These are phyloP conservation scores for Mystacides longicornis DNA, from an alignment of 2,888 invertebrate species.

Conservation along the genomic window DNA sequence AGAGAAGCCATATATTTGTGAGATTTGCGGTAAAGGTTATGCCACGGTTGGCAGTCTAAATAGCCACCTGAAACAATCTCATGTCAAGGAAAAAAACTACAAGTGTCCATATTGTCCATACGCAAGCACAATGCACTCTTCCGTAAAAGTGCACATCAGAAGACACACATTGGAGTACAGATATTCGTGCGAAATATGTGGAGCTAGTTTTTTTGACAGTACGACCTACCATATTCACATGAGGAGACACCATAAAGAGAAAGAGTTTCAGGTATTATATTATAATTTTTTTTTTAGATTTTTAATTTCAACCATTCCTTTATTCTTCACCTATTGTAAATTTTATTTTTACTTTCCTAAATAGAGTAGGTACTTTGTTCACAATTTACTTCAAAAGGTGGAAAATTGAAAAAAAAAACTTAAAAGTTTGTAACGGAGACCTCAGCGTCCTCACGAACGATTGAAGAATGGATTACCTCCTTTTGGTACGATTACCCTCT, in stretches of 20 bases:
- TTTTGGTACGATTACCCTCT: too few species aligned
- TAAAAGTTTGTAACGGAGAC: too few species aligned
- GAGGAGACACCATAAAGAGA: neutral
- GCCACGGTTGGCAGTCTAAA: neutral
- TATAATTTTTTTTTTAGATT: too few species aligned
- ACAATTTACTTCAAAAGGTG: too few species aligned
- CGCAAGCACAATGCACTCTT: slow-evolving; percentile 1
- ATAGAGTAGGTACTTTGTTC: too few species aligned
- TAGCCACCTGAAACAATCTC: neutral
- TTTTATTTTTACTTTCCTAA: too few species aligned
- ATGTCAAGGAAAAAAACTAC: neutral
- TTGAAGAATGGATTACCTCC: too few species aligned
- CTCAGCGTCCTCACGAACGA: too few species aligned
- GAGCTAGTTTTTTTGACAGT: neutral
- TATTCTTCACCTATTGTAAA: too few species aligned
- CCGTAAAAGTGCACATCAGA: slow-evolving; percentile 7
- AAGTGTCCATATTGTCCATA: slow-evolving; percentile 9
- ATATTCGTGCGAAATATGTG: slow-evolving; percentile 10
- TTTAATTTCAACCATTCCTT: too few species aligned
- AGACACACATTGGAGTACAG: slow-evolving; percentile 9
- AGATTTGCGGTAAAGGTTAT: neutral
- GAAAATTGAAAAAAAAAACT: too few species aligned
- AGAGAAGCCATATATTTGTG: neutral
- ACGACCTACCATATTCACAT: neutral
- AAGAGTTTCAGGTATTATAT: neutral